Conservation (phyloP, 2,888 invertebrate species). For the Xestia xanthographa region DNA sequence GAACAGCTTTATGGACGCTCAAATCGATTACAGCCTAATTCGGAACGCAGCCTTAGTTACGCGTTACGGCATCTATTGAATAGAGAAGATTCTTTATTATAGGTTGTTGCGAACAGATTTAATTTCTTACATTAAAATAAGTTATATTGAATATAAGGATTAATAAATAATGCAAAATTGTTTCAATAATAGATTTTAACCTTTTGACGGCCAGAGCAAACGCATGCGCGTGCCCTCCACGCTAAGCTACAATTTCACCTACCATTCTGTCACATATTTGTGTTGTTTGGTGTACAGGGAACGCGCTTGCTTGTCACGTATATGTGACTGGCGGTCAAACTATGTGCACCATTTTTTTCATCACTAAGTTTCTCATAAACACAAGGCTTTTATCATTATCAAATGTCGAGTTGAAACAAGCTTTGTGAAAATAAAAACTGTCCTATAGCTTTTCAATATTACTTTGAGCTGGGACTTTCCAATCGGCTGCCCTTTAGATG, state of each 20-base stretch:
- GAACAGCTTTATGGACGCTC: too few relatives aligned
- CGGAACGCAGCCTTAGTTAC: too few relatives aligned
- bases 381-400: not conserved
- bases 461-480: not conserved
- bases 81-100: constrained; percentile 79
- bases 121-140: constrained; percentile 79
- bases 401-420: not conserved
- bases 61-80: constrained; percentile 82
- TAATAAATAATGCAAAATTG: constrained; percentile 71
- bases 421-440: not conserved
- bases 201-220: too few relatives aligned
- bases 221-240: too few relatives aligned
- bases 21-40: too few relatives aligned
- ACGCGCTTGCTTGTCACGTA: too few relatives aligned
- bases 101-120: constrained; percentile 80
- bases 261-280: too few relatives aligned
- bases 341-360: too few relatives aligned
- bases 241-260: too few relatives aligned
- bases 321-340: too few relatives aligned
- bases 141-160: constrained; percentile 83
- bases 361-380: not conserved
- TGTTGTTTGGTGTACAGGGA: too few relatives aligned
- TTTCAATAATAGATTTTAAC: constrained; percentile 38
- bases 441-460: not conserved
- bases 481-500: not conserved